Evolutionary conservation across 2,888 invertebrate species (phyloP).

Genomic region (Willowsia nigromaculata): DNA sequence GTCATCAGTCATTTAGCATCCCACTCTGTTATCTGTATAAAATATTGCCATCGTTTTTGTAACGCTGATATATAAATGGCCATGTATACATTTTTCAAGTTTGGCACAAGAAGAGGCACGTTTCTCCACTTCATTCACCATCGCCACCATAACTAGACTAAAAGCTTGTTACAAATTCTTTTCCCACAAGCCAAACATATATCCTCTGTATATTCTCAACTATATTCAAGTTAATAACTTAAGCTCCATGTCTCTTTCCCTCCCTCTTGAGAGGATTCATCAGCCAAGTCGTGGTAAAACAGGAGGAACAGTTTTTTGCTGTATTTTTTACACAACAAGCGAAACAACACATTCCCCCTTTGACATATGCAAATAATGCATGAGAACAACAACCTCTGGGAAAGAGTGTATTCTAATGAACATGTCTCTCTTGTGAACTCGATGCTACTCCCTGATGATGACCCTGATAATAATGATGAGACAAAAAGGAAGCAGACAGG

Average conservation of each 20-base stretch:
- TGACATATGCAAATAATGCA: conserved; percentile 47
- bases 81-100: too few species aligned
- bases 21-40: too few species aligned
- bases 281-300: neutral
- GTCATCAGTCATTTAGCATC: too few species aligned
- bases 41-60: too few species aligned
- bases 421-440: neutral
- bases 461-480: neutral
- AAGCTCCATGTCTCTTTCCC: neutral
- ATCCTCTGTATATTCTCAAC: neutral
- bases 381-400: neutral
- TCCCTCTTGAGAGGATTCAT: neutral
- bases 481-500: neutral
- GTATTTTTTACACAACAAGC: too few species aligned
- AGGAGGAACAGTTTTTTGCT: too few species aligned
- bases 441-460: neutral
- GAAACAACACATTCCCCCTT: neutral
- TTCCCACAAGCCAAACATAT: neutral
- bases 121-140: neutral
- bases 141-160: neutral
- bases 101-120: conserved; percentile 1
- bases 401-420: conserved; percentile 11
- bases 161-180: neutral
- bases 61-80: too few species aligned
- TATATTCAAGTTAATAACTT: neutral